Evolutionary conservation across 2,888 invertebrate genomes (phyloP).

Genomic region (Stramonita haemastoma): DNA sequence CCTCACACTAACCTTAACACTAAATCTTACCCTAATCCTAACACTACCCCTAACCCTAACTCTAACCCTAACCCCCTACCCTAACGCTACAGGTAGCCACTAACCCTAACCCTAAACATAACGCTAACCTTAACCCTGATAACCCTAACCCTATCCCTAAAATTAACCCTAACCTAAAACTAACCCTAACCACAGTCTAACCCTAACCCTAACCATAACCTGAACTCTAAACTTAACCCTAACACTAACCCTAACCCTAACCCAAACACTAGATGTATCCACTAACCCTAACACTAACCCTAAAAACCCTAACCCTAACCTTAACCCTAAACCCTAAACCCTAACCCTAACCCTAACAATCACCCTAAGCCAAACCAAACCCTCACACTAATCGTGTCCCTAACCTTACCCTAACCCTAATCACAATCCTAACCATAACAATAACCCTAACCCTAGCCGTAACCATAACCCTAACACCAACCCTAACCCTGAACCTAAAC

Average conservation of each 20-base stretch:
- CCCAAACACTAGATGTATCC: conserved; percentile 6
- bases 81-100: conserved; percentile 52
- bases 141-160: no score
- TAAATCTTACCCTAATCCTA: background rate
- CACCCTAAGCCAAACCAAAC: conserved; percentile 47
- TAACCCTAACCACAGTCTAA: conserved; percentile 44
- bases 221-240: conserved; percentile 51
- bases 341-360: conserved; percentile 52
- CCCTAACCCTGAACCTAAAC: no score
- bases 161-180: conserved; percentile 36
- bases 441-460: conserved; percentile 53
- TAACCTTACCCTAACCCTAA: no score
- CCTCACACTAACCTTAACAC: conserved; percentile 47
- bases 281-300: conserved; percentile 25
- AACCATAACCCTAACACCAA: no score
- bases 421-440: no score
- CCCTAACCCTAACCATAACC: no score
- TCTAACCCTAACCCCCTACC: conserved; percentile 54
- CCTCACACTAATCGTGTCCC: conserved; percentile 45
- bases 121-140: conserved; percentile 57
- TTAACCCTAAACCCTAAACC: conserved; percentile 10
- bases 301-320: background rate
- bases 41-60: conserved; percentile 49
- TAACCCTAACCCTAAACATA: conserved; percentile 56
- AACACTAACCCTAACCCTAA: conserved; percentile 8